These are phyloP conservation scores for Columba janthina DNA, from an alignment of 2,113 vertebrate species.

Conservation along the genomic window DNA sequence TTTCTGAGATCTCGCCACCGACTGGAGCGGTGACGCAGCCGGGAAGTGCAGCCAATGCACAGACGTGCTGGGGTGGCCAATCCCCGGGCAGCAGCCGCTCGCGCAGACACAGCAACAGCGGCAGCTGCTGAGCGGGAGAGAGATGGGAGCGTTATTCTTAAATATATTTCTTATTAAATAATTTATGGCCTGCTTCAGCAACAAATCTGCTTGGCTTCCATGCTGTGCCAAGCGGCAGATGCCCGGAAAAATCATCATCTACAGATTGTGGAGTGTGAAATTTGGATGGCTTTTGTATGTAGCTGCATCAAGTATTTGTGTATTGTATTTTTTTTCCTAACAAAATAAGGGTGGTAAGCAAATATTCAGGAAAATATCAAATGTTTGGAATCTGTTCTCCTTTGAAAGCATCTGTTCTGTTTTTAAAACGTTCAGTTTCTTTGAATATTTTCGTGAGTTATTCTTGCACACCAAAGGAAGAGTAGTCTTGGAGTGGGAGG, in stretches of 20 bases:
- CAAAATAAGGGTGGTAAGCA: constrained; percentile 57
- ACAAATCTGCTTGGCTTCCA: constrained; percentile 66
- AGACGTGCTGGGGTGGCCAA: neutral
- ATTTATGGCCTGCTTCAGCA: constrained; percentile 63
- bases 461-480: constrained; percentile 27
- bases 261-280: constrained; percentile 67
- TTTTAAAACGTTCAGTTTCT: constrained; percentile 31
- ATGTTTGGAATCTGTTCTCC: constrained; percentile 60
- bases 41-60: constrained; percentile 1
- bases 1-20: neutral
- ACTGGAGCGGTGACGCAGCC: neutral
- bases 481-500: constrained; percentile 19
- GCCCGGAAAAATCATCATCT: constrained; percentile 63
- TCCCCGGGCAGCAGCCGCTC: neutral
- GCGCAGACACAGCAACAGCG: constrained; percentile 36
- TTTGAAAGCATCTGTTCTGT: constrained; percentile 63
- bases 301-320: constrained; percentile 57
- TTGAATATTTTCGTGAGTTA: constrained; percentile 50
- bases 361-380: constrained; percentile 62
- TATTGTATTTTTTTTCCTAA: constrained; percentile 51
- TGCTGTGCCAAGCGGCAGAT: constrained; percentile 68
- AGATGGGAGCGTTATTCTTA: constrained; percentile 24
- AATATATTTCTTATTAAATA: constrained; percentile 66
- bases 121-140: constrained; percentile 32
- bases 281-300: constrained; percentile 65